Conservation (phyloP, 1,140 invertebrate species). For the Agrilus planipennis region DNA sequence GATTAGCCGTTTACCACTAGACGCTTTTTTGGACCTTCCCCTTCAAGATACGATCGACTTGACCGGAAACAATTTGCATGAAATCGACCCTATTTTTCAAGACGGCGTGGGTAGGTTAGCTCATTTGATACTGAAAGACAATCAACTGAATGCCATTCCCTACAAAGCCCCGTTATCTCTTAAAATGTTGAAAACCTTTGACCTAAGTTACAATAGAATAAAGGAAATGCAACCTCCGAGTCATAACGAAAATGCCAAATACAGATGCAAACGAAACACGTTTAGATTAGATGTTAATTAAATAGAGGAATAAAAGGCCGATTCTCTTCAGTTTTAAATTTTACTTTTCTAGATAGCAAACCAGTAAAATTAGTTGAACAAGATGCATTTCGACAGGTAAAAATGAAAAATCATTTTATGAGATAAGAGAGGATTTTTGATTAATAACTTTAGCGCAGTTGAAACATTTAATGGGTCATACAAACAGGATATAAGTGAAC, state of each 20-base stretch:
- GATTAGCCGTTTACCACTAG: conserved; percentile 54
- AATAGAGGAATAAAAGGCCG: conserved; percentile 51
- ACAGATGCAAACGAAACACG: conserved; percentile 42
- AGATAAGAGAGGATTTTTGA: conserved; percentile 45
- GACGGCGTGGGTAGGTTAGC: conserved; percentile 60
- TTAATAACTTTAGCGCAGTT: conserved; percentile 36
- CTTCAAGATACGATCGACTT: conserved; percentile 64
- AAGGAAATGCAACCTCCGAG: conserved; percentile 41
- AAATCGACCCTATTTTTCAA: conserved; percentile 60
- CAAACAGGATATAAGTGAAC: conserved; percentile 64
- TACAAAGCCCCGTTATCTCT: conserved; percentile 64
- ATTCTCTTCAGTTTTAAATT: conserved; percentile 68
- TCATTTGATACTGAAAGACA: conserved; percentile 59
- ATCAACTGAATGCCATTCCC: conserved; percentile 68
- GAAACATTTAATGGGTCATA: conserved; percentile 63
- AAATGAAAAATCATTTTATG: conserved; percentile 67
- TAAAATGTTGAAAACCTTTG: conserved; percentile 57
- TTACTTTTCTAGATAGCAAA: conserved; percentile 71
- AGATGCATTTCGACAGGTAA: conserved; percentile 66
- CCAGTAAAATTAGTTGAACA: conserved; percentile 59
- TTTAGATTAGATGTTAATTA: conserved; percentile 69
- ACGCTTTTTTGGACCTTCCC: conserved; percentile 59
- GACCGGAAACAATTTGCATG: conserved; percentile 60
- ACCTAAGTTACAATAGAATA: conserved; percentile 76
- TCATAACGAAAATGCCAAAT: conserved; percentile 8